A percentile compares a stretch with the other conserved stretches of the same genome.
These are phyloP conservation scores for Argyresthia goedartella DNA, from an alignment of 2,888 invertebrate species.

Conservation along the genomic window DNA sequence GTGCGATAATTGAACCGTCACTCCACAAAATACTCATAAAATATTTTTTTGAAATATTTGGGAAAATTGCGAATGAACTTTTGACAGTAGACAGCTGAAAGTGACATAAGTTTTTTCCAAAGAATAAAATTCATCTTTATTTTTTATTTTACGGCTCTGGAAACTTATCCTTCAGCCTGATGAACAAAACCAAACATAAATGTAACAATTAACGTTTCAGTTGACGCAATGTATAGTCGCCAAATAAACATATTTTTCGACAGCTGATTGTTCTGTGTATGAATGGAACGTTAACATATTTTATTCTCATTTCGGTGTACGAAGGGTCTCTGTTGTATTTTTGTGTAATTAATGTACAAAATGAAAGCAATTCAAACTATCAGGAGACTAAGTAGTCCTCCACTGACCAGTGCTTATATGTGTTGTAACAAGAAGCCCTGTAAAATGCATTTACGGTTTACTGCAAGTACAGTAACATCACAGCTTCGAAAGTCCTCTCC, in stretches of 20 bases:
- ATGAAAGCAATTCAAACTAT: conserved; percentile 43
- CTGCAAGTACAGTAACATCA: conserved; percentile 23
- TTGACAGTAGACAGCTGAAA: too few relatives aligned
- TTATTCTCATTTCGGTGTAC: too few relatives aligned
- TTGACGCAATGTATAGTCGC: neutral
- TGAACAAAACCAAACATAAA: too few relatives aligned
- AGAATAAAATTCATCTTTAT: too few relatives aligned
- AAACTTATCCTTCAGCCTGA: too few relatives aligned
- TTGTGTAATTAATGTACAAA: conserved; percentile 13
- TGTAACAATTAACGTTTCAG: neutral
- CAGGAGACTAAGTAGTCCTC: conserved; percentile 25
- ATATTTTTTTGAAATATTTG: conserved; percentile 1
- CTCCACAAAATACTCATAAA: neutral
- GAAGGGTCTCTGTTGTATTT: too few relatives aligned
- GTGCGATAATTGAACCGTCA: neutral
- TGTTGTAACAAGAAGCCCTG: conserved; percentile 28
- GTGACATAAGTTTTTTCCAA: too few relatives aligned
- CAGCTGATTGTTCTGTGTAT: neutral
- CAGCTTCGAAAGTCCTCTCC: conserved; percentile 31
- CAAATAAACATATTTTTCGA: neutral
- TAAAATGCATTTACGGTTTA: conserved; percentile 39
- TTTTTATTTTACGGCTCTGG: too few relatives aligned
- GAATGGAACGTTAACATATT: neutral
- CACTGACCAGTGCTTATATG: conserved; percentile 20
- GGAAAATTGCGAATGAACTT: too few relatives aligned